Evolutionary conservation across 2,888 invertebrate genomes (phyloP), one percentile per base, ranked within the genome.

Genomic region (Halictus ligatus): DNA sequence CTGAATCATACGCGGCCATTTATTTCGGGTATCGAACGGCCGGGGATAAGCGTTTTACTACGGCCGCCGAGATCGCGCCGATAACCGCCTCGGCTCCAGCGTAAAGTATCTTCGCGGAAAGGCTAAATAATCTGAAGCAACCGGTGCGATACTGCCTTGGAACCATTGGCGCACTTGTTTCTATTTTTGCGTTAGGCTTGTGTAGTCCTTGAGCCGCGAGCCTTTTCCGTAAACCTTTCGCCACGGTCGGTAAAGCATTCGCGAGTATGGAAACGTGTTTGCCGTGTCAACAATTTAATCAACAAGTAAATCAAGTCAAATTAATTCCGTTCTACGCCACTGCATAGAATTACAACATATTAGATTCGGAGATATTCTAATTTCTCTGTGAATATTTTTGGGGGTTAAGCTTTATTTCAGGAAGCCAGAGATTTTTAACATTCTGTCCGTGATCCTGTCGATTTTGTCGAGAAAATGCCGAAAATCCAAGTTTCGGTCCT

Each of bases 1-100:
- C 78, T 54, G 84, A 80, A 71, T 80, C 75, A 84, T 78, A 46
- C 50, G 60, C 29, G 80, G 64, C 80, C 84, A 60, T 80, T 77
- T 29, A 54, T 83, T 80, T 74, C 74, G 67, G 67, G 50, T 54
- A 58, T 67, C 48, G 72, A 48, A 35, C 67, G 35, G 35, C 18
- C 18, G 75, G n/a, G n/a, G 72, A 46, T 46, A 50, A 84, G 46
- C 50, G 43, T 73, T 84, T 80, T 48, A 79, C 73, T 54, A 76
- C 60, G 60, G n/a, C n/a, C 25, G n/a, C 1, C 21, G 69, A 77
- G 84, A 85, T 85, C 74, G 69, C 50, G 40, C 43, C 43, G 77
- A 77, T 75, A 69, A 29, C 50, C 13, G 35, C 15, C 35, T 35
- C 10, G 40, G 4, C 54, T 10, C 1, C 3, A 3, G 13, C 29